phyloP scores from a whole-genome alignment of 2,797 vertebrate species.

The Alfaro cultratus region DNA sequence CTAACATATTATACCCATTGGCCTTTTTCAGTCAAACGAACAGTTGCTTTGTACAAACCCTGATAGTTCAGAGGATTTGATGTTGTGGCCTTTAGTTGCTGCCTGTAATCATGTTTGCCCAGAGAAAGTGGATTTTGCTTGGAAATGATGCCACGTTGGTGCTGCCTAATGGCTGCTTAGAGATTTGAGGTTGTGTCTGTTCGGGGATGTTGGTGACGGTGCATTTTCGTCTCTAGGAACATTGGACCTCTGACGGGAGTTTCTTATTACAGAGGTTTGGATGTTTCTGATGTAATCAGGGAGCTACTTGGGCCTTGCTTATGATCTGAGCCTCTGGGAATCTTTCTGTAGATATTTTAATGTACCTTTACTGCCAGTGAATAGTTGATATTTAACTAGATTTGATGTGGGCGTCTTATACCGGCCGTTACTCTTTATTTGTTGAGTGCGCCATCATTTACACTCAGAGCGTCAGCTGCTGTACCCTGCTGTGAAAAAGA shows the following conservation, averaged over 20 bases:
- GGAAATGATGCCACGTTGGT: constrained; percentile 71
- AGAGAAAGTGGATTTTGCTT: constrained; percentile 65
- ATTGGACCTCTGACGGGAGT: constrained; percentile 39
- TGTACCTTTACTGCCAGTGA: neutral
- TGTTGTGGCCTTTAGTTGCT: constrained; percentile 38
- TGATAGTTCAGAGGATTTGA: constrained; percentile 14
- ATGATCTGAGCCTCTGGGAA: constrained; percentile 1
- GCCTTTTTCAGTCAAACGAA: constrained; percentile 33
- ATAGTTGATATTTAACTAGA: neutral
- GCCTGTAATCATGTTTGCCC: constrained; percentile 60
- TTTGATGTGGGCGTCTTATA: neutral
- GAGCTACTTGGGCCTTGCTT: neutral
- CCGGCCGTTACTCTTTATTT: neutral
- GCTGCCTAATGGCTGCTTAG: constrained; percentile 48
- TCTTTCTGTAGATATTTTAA: neutral
- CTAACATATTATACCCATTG: neutral
- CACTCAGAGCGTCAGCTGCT: neutral
- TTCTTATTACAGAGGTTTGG: constrained; percentile 23
- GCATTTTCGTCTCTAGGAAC: constrained; percentile 21
- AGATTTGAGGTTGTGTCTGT: constrained; percentile 55
- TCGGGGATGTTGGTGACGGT: constrained; percentile 11
- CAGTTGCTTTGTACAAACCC: constrained; percentile 30
- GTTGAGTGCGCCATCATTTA: neutral
- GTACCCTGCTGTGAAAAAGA: neutral
- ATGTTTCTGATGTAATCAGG: constrained; percentile 29